These are phyloP conservation scores for Ceyx cyanopectus DNA, from an alignment of 2,113 vertebrate species.

Conservation along the genomic window DNA sequence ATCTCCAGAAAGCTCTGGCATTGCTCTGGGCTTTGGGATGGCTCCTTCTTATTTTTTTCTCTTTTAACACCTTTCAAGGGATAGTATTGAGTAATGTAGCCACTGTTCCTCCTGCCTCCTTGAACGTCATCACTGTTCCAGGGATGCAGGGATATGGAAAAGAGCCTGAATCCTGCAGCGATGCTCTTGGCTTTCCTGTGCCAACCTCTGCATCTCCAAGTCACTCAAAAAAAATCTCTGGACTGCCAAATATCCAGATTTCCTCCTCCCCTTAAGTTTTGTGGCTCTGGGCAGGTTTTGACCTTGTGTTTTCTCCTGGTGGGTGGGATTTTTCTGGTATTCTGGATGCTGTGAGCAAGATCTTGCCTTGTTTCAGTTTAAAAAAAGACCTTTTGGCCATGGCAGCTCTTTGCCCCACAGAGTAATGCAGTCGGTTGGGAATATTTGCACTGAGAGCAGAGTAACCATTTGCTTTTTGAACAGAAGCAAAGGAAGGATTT, in stretches of 20 bases:
- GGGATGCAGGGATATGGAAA: not conserved
- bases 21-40: not conserved
- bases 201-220: not conserved
- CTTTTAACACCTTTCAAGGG: not conserved
- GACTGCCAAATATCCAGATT: not conserved
- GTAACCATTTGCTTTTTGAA: not conserved
- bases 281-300: not conserved
- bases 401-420: not conserved
- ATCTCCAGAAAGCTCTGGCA: not conserved
- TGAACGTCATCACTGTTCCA: not conserved
- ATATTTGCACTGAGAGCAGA: not conserved
- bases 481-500: not conserved
- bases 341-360: not conserved
- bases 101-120: not conserved
- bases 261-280: not conserved
- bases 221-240: not conserved
- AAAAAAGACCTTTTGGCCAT: rapidly evolving
- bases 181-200: not conserved
- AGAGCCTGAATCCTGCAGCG: not conserved
- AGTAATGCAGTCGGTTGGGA: not conserved
- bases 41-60: not conserved
- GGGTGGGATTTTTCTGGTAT: not conserved
- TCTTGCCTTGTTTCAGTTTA: not conserved
- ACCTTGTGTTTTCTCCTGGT: not conserved
- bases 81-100: rapidly evolving